phyloP scores from a whole-genome alignment of 2,888 invertebrate species.

The Antheraea assamensis region DNA sequence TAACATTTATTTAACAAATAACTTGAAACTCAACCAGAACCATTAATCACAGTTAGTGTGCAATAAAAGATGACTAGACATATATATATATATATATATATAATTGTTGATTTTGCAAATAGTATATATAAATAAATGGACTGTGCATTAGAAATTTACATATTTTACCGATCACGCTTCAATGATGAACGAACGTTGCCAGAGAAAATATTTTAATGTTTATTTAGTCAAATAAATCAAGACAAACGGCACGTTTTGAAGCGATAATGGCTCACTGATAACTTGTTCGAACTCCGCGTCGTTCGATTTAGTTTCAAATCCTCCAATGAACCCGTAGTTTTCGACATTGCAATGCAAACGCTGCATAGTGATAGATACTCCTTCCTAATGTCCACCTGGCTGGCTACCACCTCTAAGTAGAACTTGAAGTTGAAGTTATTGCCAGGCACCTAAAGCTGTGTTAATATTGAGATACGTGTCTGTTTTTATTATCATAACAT shows the following conservation, averaged over 20 bases:
- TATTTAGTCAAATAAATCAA: neutral
- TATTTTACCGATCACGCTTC: constrained; percentile 29
- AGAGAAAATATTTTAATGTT: constrained; percentile 56
- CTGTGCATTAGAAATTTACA: constrained; percentile 8
- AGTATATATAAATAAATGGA: neutral
- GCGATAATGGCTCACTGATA: too few species aligned
- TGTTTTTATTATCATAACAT: too few species aligned
- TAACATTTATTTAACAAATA: neutral
- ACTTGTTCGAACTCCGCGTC: too few species aligned
- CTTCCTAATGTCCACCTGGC: too few species aligned
- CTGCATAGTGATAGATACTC: too few species aligned
- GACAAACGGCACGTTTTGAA: neutral
- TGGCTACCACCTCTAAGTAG: too few species aligned
- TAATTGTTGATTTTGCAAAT: constrained; percentile 6
- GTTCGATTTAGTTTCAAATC: too few species aligned
- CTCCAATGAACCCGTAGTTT: too few species aligned
- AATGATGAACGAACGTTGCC: constrained; percentile 47
- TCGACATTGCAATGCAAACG: too few species aligned
- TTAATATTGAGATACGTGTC: too few species aligned
- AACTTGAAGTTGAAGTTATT: too few species aligned
- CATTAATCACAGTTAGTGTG: neutral
- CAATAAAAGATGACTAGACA: neutral
- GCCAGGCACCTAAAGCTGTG: too few species aligned
- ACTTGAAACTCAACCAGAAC: neutral
- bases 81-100: neutral